Percentiles rank a stretch among this genome's conserved stretches.
Conservation (phyloP, 2,888 invertebrate genomes). For the Andrena bucephala region DNA sequence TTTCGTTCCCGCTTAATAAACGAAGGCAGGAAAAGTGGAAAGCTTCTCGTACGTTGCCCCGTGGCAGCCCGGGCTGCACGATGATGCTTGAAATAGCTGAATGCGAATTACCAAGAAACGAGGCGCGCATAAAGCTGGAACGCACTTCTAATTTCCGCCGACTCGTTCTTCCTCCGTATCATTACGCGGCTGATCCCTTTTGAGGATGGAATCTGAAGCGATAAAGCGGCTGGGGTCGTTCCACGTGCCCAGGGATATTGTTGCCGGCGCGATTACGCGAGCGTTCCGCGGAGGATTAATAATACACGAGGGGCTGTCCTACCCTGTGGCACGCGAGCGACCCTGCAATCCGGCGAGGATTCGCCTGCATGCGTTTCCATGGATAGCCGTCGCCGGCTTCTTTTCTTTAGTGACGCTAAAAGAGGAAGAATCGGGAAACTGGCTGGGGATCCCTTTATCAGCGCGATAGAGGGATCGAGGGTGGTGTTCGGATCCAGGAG, state of each 20-base stretch:
- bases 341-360: too few relatives aligned
- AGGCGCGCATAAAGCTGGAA: conserved; percentile 33
- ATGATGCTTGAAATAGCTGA: conserved; percentile 50
- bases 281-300: conserved; percentile 25
- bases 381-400: too few relatives aligned
- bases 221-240: conserved; percentile 28
- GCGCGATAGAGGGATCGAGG: not conserved
- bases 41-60: not conserved
- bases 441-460: not conserved
- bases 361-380: too few relatives aligned
- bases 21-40: conserved; percentile 14
- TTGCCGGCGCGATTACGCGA: not conserved
- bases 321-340: too few relatives aligned
- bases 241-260: conserved; percentile 1
- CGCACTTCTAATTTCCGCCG: conserved; percentile 54
- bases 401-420: too few relatives aligned
- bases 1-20: conserved; percentile 45
- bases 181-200: conserved; percentile 43
- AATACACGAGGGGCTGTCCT: not conserved
- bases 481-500: not conserved
- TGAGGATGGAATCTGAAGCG: conserved; percentile 10
- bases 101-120: conserved; percentile 37
- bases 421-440: too few relatives aligned
- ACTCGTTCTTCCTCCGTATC: conserved; percentile 35
- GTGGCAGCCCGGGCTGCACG: conserved; percentile 17